Evolutionary conservation across 2,113 vertebrate genomes (phyloP).

Genomic region (Kryptolebias marmoratus): DNA sequence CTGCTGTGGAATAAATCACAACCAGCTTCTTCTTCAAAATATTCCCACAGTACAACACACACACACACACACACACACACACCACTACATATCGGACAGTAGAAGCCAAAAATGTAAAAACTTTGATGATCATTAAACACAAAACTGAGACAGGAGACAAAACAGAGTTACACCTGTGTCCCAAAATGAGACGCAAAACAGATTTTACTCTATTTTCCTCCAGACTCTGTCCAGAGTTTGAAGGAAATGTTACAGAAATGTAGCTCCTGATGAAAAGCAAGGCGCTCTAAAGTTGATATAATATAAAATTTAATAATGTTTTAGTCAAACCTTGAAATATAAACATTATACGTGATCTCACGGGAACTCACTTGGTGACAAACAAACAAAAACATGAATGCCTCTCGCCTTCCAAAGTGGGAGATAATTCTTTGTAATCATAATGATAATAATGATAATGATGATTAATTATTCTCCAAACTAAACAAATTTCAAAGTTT

Average conservation of each 20-base stretch:
- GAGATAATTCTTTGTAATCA: too few species aligned
- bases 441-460: too few species aligned
- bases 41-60: constrained; percentile 30
- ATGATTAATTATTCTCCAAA: too few species aligned
- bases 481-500: too few species aligned
- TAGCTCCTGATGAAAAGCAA: background rate
- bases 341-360: too few species aligned
- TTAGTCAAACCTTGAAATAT: too few species aligned
- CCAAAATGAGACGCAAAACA: background rate
- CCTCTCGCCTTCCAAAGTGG: too few species aligned
- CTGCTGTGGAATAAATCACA: constrained; percentile 55
- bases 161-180: constrained; percentile 33
- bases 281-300: background rate
- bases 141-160: constrained; percentile 49
- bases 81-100: background rate
- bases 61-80: background rate
- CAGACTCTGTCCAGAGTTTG: background rate
- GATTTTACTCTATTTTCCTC: background rate
- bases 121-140: constrained; percentile 37
- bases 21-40: constrained; percentile 21
- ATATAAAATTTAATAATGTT: background rate
- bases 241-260: background rate
- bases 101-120: constrained; percentile 8
- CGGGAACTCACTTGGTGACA: too few species aligned
- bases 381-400: too few species aligned